Conservation (phyloP, 2,113 vertebrate species). For the Barbus barbus region DNA sequence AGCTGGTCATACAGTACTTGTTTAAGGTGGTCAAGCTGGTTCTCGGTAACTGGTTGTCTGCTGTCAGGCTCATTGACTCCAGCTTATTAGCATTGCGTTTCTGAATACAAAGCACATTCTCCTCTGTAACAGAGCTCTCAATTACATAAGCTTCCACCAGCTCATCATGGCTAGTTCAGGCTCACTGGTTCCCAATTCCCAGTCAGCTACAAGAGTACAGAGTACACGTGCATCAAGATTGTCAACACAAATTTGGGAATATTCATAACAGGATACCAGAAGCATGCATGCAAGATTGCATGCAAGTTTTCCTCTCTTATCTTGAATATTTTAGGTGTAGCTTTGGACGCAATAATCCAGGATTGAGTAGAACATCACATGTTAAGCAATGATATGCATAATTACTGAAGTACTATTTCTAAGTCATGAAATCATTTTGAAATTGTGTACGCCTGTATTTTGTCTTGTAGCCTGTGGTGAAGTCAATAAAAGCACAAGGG, state of each 20-base stretch:
- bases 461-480: slow-evolving; percentile 24
- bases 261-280: not conserved
- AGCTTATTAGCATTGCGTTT: slow-evolving; percentile 36
- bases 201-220: slow-evolving; percentile 33
- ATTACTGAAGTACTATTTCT: not conserved
- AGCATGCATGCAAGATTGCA: not conserved
- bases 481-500: slow-evolving; percentile 6
- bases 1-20: not conserved
- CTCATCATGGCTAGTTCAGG: slow-evolving; percentile 17
- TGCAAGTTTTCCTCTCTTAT: not conserved
- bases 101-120: slow-evolving; percentile 48
- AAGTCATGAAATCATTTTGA: not conserved
- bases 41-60: not conserved
- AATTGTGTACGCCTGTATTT: not conserved
- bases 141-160: slow-evolving; percentile 53
- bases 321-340: no score
- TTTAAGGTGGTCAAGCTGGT: not conserved
- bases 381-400: not conserved
- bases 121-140: slow-evolving; percentile 56
- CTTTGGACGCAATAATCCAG: not conserved
- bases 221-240: slow-evolving; percentile 8
- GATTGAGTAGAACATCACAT: not conserved
- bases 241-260: slow-evolving; percentile 2
- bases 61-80: slow-evolving; percentile 23
- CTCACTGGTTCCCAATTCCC: slow-evolving; percentile 49